Conservation (phyloP, 2,888 invertebrate species). For the Brachynemurus nebulosus region DNA sequence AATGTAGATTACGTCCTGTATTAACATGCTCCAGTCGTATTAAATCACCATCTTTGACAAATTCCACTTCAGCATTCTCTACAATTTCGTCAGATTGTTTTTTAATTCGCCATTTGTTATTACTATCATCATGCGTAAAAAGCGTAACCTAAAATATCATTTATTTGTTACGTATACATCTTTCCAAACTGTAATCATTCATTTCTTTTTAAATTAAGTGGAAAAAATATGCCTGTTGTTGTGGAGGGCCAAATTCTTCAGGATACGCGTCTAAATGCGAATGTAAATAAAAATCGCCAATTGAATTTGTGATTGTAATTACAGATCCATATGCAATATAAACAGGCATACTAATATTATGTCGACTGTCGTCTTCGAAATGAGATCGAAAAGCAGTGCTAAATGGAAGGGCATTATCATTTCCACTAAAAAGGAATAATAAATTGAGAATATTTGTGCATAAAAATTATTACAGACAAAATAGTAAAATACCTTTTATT, state of each 20-base stretch:
- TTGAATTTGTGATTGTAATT: constrained; percentile 85
- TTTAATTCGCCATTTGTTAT: constrained; percentile 77
- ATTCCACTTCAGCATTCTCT: constrained; percentile 31
- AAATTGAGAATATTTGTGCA: too few relatives aligned
- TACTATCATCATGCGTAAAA: constrained; percentile 93
- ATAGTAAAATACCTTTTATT: constrained; percentile 57
- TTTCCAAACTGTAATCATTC: too few relatives aligned
- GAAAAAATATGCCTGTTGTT: constrained; percentile 93
- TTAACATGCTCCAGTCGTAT: constrained; percentile 73
- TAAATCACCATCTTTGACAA: constrained; percentile 75
- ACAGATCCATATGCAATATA: constrained; percentile 80
- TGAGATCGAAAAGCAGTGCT: constrained; percentile 94
- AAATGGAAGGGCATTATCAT: constrained; percentile 93
- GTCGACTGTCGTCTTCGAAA: constrained; percentile 78
- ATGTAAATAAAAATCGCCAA: constrained; percentile 91
- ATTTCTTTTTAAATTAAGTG: constrained; percentile 5
- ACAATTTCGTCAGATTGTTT: constrained; percentile 36
- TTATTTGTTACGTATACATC: too few relatives aligned
- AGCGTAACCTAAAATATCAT: constrained; percentile 64
- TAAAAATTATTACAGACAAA: too few relatives aligned
- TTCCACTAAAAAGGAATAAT: constrained; percentile 69
- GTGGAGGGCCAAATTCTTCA: constrained; percentile 73
- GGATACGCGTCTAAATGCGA: constrained; percentile 94
- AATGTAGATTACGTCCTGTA: constrained; percentile 80
- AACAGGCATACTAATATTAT: constrained; percentile 85